Conservation (phyloP, 1,140 invertebrate species). For the Ylistrum balloti region DNA sequence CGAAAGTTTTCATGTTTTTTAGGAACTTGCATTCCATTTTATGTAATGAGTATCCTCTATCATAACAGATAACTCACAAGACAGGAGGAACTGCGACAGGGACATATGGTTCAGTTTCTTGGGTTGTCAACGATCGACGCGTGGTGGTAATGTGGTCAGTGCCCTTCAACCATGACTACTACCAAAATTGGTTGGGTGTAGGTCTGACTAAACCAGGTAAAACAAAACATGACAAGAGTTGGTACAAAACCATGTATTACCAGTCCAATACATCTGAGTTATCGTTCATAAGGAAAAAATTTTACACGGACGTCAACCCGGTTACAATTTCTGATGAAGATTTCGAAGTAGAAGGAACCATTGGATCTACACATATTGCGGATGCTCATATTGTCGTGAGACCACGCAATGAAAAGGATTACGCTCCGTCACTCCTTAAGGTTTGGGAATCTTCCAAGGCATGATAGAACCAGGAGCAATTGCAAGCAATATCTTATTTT, state of each 20-base stretch:
- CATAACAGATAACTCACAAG: slow-evolving; percentile 37
- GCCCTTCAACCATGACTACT: slow-evolving; percentile 48
- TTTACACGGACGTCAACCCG: not conserved
- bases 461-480: too few species aligned
- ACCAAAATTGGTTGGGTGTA: not conserved
- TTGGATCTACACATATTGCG: slow-evolving; percentile 27
- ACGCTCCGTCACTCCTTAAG: not conserved
- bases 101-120: slow-evolving; percentile 41
- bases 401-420: not conserved
- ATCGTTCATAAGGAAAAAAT: not conserved
- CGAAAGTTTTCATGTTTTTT: too few species aligned
- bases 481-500: too few species aligned
- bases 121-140: slow-evolving; percentile 10
- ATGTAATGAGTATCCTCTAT: too few species aligned
- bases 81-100: slow-evolving; percentile 41
- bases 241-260: slow-evolving; percentile 43
- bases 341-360: slow-evolving; percentile 41
- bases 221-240: not conserved
- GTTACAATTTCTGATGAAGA: not conserved
- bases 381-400: not conserved
- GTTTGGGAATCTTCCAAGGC: too few species aligned
- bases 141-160: slow-evolving; percentile 41
- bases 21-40: too few species aligned
- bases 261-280: not conserved
- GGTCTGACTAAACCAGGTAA: slow-evolving; percentile 40